phyloP scores from a whole-genome alignment of 2,113 vertebrate genomes.

The Mastomys natalensis region DNA sequence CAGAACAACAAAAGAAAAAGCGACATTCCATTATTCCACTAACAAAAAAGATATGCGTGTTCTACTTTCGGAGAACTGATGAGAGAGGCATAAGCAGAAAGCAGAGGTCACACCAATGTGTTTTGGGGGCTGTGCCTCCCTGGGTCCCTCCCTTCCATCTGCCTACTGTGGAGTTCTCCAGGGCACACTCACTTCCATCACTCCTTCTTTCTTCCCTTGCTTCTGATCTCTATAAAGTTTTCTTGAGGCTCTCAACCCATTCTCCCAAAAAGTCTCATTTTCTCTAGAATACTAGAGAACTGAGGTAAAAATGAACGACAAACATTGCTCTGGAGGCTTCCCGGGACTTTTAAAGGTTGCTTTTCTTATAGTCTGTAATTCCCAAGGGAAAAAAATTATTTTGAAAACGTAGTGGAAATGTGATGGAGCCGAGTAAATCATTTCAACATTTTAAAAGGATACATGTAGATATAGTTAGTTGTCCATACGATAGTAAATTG shows the following conservation, averaged over 20 bases:
- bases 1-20: not conserved
- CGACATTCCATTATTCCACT: not conserved
- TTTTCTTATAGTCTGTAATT: not conserved
- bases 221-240: conserved; percentile 24
- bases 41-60: not conserved
- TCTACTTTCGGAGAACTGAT: not conserved
- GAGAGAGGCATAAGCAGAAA: not conserved
- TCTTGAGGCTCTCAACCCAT: conserved; percentile 23
- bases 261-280: conserved; percentile 2
- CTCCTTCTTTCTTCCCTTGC: not conserved
- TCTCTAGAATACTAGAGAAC: not conserved
- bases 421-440: not conserved
- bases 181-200: not conserved
- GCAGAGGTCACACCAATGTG: not conserved
- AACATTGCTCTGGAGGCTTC: not conserved
- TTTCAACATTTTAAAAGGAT: conserved; percentile 1
- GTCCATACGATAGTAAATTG: not conserved
- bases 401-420: conserved; percentile 26
- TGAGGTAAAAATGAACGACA: not conserved
- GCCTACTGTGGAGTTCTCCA: not conserved
- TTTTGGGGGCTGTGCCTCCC: not conserved
- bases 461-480: not conserved
- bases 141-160: not conserved
- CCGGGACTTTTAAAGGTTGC: conserved; percentile 24
- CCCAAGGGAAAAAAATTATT: conserved; percentile 26